phyloP scores from a whole-genome alignment of 2,888 invertebrate species.

The Ennomos fuscantarius region DNA sequence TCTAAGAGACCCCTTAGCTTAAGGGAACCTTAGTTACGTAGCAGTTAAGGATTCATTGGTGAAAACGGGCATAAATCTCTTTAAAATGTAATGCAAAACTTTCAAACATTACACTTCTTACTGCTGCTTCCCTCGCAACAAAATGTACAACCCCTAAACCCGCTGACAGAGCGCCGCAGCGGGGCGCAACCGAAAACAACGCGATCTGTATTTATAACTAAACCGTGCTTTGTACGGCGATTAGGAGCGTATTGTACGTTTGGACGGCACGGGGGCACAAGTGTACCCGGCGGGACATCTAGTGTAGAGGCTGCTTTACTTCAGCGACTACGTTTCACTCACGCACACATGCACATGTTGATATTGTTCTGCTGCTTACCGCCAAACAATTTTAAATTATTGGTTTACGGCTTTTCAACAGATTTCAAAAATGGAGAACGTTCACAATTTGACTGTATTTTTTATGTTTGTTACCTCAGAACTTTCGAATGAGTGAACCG shows the following conservation, averaged over 20 bases:
- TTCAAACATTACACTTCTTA: background rate
- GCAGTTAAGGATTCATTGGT: no score
- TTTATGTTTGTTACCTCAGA: no score
- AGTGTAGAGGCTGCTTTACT: constrained; percentile 8
- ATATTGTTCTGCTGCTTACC: background rate
- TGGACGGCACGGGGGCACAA: constrained; percentile 54
- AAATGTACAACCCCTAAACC: constrained; percentile 40
- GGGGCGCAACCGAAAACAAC: constrained; percentile 80
- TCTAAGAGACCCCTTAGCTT: no score
- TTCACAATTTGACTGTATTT: no score
- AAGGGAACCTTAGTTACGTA: no score
- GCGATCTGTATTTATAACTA: constrained; percentile 83
- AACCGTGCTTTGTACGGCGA: constrained; percentile 81
- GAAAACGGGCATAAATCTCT: no score
- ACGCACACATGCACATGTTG: constrained; percentile 10
- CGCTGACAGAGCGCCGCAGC: constrained; percentile 42
- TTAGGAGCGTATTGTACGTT: constrained; percentile 74
- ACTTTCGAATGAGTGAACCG: no score
- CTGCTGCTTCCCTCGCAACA: constrained; percentile 12
- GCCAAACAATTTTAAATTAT: no score
- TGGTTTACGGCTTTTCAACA: no score
- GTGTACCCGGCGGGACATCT: constrained; percentile 48
- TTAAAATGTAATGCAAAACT: background rate
- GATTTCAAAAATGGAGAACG: no score
- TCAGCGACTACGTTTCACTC: background rate